Evolutionary conservation across 2,113 vertebrate species (phyloP).

Genomic region (Nothobranchius kuhntae): DNA sequence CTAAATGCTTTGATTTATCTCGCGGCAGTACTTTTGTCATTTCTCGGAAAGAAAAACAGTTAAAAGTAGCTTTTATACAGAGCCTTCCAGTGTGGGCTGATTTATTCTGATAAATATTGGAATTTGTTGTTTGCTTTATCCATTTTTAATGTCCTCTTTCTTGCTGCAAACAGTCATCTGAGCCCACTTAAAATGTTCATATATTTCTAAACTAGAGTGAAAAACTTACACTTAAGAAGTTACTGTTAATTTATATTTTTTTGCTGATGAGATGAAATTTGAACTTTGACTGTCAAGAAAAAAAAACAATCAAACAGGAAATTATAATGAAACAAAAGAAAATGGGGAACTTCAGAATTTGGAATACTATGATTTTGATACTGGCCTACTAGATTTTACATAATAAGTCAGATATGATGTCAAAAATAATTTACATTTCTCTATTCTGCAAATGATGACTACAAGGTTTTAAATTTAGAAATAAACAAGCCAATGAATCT

Average conservation of each 20-base stretch:
- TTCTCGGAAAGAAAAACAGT: neutral
- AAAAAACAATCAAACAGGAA: neutral
- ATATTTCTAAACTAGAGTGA: neutral
- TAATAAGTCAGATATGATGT: too few species aligned
- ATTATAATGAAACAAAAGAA: too few species aligned
- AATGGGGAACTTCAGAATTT: too few species aligned
- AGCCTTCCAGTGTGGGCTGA: constrained; percentile 1
- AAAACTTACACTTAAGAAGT: constrained; percentile 31
- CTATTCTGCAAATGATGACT: too few species aligned
- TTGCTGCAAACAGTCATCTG: constrained; percentile 12
- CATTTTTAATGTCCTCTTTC: constrained; percentile 37
- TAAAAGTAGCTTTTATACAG: constrained; percentile 9
- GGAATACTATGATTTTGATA: too few species aligned
- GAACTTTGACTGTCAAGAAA: constrained; percentile 11
- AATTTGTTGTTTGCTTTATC: constrained; percentile 29
- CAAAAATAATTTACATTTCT: too few species aligned
- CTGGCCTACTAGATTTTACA: too few species aligned
- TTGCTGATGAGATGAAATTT: neutral
- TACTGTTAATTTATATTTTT: constrained; percentile 6
- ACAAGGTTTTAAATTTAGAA: too few species aligned
- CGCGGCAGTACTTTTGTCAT: neutral
- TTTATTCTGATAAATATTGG: constrained; percentile 20
- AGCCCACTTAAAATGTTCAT: constrained; percentile 30
- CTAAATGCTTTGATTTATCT: constrained; percentile 1
- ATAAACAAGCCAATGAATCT: too few species aligned